Base-by-base conservation (phyloP, 30 jellyfish, hydroid and myxozoan species). In the Mastigias papua region DNA sequence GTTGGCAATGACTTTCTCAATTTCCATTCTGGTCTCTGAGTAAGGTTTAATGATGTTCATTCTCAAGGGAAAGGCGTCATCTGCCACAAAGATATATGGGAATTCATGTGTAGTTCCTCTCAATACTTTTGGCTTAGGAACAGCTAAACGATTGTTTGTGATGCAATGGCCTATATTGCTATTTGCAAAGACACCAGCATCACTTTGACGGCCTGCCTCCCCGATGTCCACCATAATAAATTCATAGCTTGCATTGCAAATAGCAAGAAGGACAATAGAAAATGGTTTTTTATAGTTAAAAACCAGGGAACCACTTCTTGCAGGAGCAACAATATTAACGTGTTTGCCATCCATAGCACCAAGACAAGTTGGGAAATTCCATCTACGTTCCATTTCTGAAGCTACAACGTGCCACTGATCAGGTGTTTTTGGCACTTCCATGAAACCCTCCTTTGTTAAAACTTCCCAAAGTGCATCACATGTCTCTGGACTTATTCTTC, bases 281-380 rank as follows among this genome's bases (percentile, higher is more conserved):
- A 73, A 76, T 29, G 30, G 16, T 23, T 23, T 51, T 28, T 34
- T 76, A 28, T 48, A 34, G 46, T 76, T 76, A 28, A 76, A 76
- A 74, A 76, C 35, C 19, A 54, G 27, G 28, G 81, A 76, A 46
- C 87, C 81, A 30, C 75, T 42, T 48, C 35, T 28, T 42, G 33
- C 73, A 27, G 86, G 86, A 10, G 86, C 86, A 25, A 27, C 33
- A 7, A 73, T 73, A 69, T 25, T 25, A 73, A 73, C 34, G 26
- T 73, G 86, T 27, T 73, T 73, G 50, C 86, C 86, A 73, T 73
- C 71, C 58, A 73, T 34, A 15, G 54, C 54, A 30, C 96, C 91
- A 28, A 63, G 42, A 61, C 35, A 35, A 77, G 76, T 27, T 22
- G 92, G 96, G 50, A 87, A 78, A 60, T 66, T 67, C 91, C 92